phyloP scores from a whole-genome alignment of 2,113 vertebrate species.

The Scortum barcoo region DNA sequence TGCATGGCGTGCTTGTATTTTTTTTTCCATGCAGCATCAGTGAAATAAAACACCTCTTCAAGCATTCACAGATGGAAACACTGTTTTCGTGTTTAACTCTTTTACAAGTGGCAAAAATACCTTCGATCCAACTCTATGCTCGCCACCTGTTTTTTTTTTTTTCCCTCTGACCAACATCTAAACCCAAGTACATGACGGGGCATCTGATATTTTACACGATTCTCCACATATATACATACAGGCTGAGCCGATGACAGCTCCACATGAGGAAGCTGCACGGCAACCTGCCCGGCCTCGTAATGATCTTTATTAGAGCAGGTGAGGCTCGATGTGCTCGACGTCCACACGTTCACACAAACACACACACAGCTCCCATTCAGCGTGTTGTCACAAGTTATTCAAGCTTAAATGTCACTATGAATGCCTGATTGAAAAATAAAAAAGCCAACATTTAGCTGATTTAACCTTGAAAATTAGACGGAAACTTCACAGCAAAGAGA shows the following conservation, averaged over 20 bases:
- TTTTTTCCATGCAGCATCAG: conserved; percentile 24
- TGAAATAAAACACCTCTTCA: conserved; percentile 10
- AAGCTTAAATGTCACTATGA: not conserved
- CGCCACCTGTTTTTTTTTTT: not conserved
- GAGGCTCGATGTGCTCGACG: conserved; percentile 6
- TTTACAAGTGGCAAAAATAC: not conserved
- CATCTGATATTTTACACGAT: conserved; percentile 8
- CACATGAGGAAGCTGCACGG: not conserved
- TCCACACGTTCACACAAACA: not conserved
- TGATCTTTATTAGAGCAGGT: not conserved
- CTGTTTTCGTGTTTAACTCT: not conserved
- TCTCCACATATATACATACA: not conserved
- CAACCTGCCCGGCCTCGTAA: not conserved
- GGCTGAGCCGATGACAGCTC: conserved; percentile 14
- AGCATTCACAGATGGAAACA: not conserved
- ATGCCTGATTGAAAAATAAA: too few relatives aligned
- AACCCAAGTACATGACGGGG: not conserved
- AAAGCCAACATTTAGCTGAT: not conserved
- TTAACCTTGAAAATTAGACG: not conserved
- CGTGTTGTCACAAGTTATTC: not conserved
- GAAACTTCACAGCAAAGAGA: not conserved
- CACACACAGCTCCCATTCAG: not conserved
- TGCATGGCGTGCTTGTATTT: not conserved
- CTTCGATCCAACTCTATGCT: not conserved
- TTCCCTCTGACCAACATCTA: not conserved